These are phyloP conservation scores for Cephus sareptanus DNA, from an alignment of 2,888 invertebrate species.

Conservation along the genomic window DNA sequence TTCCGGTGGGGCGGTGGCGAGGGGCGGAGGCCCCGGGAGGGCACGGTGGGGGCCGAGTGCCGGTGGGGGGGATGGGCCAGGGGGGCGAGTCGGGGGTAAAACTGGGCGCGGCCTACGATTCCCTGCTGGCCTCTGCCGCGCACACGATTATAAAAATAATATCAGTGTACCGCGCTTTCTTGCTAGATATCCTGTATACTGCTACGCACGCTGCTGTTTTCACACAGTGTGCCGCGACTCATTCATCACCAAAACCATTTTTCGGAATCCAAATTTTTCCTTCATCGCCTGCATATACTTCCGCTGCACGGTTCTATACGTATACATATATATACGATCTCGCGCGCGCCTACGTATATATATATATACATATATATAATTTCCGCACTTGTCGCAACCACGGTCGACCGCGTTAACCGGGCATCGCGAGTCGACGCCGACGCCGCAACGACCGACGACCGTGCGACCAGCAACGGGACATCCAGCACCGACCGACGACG, in stretches of 20 bases:
- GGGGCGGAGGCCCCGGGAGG: constrained; percentile 40
- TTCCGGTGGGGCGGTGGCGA: constrained; percentile 29
- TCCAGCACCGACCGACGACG: not conserved
- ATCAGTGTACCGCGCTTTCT: constrained; percentile 57
- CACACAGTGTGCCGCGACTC: constrained; percentile 26
- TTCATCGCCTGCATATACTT: constrained; percentile 3
- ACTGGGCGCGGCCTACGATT: constrained; percentile 66
- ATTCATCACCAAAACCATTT: constrained; percentile 19
- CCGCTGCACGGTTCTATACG: constrained; percentile 1
- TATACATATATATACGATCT: constrained; percentile 6
- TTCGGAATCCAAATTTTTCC: constrained; percentile 22
- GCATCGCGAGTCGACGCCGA: constrained; percentile 2
- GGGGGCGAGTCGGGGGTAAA: constrained; percentile 53
- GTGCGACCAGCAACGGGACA: not conserved
- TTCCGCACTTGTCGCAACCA: not conserved
- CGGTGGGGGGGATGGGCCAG: constrained; percentile 41
- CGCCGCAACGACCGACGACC: constrained; percentile 1
- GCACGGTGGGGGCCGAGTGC: constrained; percentile 31
- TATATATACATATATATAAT: not conserved
- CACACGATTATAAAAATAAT: constrained; percentile 60
- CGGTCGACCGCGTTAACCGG: constrained; percentile 1
- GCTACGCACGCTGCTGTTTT: constrained; percentile 33
- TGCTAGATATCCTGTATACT: constrained; percentile 50
- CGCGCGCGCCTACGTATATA: not conserved
- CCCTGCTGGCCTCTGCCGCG: constrained; percentile 64